Conservation (phyloP, 2,797 vertebrate species). For the Poecilia picta region DNA sequence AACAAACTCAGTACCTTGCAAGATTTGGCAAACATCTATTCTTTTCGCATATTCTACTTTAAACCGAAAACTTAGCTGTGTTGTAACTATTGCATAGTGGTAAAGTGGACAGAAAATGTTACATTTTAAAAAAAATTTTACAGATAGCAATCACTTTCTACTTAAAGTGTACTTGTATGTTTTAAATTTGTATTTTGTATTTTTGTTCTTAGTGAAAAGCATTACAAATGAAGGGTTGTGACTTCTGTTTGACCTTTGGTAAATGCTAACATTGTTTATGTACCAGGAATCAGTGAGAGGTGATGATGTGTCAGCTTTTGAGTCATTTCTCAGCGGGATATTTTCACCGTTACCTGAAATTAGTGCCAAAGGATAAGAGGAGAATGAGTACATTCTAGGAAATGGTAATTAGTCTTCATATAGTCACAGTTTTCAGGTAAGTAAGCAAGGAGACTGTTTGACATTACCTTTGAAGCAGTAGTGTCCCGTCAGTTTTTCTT, state of each 20-base stretch:
- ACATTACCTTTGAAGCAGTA: not conserved
- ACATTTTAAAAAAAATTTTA: not conserved
- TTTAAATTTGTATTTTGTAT: not conserved
- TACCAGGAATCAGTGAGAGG: not conserved
- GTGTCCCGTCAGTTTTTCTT: not conserved
- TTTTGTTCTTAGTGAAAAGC: not conserved
- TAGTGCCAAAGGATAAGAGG: not conserved
- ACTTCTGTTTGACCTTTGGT: not conserved
- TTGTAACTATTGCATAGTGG: not conserved
- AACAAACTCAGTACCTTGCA: not conserved
- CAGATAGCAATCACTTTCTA: not conserved
- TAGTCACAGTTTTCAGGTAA: not conserved
- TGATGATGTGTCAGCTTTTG: not conserved
- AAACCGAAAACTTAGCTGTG: not conserved
- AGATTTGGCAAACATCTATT: not conserved
- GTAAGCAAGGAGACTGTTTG: not conserved
- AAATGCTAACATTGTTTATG: not conserved
- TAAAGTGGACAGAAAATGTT: not conserved
- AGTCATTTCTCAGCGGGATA: not conserved
- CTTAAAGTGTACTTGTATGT: not conserved
- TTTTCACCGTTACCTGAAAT: not conserved
- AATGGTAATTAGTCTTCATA: not conserved
- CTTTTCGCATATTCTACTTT: not conserved
- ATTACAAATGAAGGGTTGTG: not conserved
- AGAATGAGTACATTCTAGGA: not conserved